Percentiles rank a stretch among this genome's conserved stretches.
phyloP scores from a whole-genome alignment of 2,888 invertebrate genomes.

The Oscheius sp. region DNA sequence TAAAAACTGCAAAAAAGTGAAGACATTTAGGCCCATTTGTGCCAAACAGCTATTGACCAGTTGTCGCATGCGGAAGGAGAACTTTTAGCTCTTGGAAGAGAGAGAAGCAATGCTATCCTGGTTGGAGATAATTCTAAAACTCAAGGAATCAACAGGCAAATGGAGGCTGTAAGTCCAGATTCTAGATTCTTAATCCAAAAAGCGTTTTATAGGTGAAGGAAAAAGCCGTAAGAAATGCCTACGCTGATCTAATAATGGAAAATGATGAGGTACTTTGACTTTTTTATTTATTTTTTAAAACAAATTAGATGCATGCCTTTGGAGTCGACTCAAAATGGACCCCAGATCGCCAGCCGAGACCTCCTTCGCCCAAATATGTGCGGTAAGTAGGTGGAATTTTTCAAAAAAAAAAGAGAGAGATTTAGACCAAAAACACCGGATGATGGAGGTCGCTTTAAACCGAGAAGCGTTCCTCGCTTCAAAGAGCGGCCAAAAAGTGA shows the following conservation, averaged over 20 bases:
- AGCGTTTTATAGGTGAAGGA: constrained; percentile 34
- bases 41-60: constrained; percentile 48
- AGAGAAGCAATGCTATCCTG: constrained; percentile 54
- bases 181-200: not conserved
- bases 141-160: constrained; percentile 37
- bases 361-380: not conserved
- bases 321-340: constrained; percentile 60
- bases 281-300: not conserved
- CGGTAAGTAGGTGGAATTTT: constrained; percentile 6
- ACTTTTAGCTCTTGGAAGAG: constrained; percentile 43
- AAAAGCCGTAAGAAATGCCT: constrained; percentile 50
- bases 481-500: not conserved
- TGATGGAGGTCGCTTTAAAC: constrained; percentile 4
- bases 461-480: not conserved
- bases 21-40: constrained; percentile 43
- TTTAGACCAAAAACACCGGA: constrained; percentile 1
- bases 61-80: constrained; percentile 53
- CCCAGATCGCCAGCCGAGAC: constrained; percentile 28
- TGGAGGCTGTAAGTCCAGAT: constrained; percentile 39
- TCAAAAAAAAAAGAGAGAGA: not conserved
- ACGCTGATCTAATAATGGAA: constrained; percentile 54
- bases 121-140: constrained; percentile 48
- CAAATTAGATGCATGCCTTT: constrained; percentile 48
- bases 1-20: not conserved
- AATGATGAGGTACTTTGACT: constrained; percentile 32